Evolutionary conservation across 2,888 invertebrate species (phyloP), one percentile per base, ranked within the genome.

Genomic region (Calephelis perditalis): DNA sequence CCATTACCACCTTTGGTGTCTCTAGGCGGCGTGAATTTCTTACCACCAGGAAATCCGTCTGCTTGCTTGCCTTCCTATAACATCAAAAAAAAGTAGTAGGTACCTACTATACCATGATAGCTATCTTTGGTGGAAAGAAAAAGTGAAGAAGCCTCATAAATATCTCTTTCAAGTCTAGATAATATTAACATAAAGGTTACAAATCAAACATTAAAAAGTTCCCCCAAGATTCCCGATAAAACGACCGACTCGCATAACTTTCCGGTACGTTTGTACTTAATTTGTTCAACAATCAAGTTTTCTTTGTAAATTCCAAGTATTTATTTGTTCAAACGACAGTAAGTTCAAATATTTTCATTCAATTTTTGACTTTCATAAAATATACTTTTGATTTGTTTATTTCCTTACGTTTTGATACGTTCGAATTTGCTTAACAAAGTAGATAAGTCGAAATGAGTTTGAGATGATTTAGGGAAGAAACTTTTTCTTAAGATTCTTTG

Each of bases 141-240:
- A 40, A 40, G 40, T 40, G 40, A 40, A 7, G 7, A 52, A 36
- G 11, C 36, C 6, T 11, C 35, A 52, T 7, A 52, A 36, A 36
- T 52, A 36, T 36, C 3, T 52, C 49, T 52, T 52, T 36, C 11
- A 52, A 52, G 11, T 26, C 49, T 35, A 26, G 10, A 52, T 52
- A 36, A 52, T 36, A 52, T 52, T 52, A 52, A 26, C 52, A 52
- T 52, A 63, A 67, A 66, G 71, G 79, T 78, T 79, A 84, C 87
- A 85, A 87, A 86, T 84, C 86, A 86, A 86, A 86, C 82, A 78
- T 81, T 84, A 82, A 84, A 85, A 87, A 87, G 78, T 87, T 85
- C 73, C 58, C 70, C 76, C 75, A 82, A 86, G 86, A 84, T 84
- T 79, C 76, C 70, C 81, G 88, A 86, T 87, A 86, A 79, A 85